These are phyloP conservation scores for Zophobas morio DNA, from an alignment of 1,140 invertebrate species.

Conservation along the genomic window DNA sequence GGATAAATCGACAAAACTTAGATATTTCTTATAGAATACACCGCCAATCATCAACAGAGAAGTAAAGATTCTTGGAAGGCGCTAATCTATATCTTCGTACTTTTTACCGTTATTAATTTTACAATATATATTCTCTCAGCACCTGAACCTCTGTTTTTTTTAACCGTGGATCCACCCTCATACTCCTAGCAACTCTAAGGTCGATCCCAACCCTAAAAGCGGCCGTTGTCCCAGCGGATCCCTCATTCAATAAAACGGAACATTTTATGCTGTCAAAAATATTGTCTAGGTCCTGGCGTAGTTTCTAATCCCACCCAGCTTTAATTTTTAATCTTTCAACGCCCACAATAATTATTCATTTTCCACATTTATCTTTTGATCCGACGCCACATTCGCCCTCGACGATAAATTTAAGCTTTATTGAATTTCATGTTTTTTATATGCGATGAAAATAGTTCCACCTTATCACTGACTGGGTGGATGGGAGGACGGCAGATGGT, in stretches of 20 bases:
- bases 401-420: constrained; percentile 31
- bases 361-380: constrained; percentile 9
- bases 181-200: too few relatives aligned
- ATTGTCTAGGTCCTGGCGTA: neutral
- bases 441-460: constrained; percentile 29
- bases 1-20: too few relatives aligned
- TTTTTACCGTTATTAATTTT: too few relatives aligned
- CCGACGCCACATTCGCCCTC: constrained; percentile 20
- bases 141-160: too few relatives aligned
- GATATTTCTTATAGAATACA: too few relatives aligned
- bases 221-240: neutral
- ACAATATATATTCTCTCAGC: too few relatives aligned
- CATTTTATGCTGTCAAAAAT: neutral
- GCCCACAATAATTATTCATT: constrained; percentile 21
- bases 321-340: constrained; percentile 21
- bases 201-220: too few relatives aligned
- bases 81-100: too few relatives aligned
- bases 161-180: too few relatives aligned
- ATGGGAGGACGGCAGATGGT: constrained; percentile 38
- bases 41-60: too few relatives aligned
- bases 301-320: neutral
- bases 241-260: neutral
- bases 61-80: too few relatives aligned
- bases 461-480: constrained; percentile 21
- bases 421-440: constrained; percentile 33